These are phyloP conservation scores for Cheumatopsyche charites DNA, from an alignment of 1,140 invertebrate genomes.

Conservation along the genomic window DNA sequence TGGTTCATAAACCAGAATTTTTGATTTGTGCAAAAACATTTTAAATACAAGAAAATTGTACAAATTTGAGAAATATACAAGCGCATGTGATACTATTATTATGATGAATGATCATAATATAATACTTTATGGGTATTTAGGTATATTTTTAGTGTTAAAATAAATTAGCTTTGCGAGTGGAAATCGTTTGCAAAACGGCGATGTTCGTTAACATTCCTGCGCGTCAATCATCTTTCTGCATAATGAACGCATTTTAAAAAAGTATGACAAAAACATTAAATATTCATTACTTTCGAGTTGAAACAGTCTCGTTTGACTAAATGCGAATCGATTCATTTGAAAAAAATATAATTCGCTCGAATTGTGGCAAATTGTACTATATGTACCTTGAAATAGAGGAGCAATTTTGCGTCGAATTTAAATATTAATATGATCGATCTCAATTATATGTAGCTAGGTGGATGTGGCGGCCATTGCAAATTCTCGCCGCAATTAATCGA, in stretches of 20 bases:
- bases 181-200: background rate
- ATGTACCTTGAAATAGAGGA: too few relatives aligned
- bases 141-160: background rate
- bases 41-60: too few relatives aligned
- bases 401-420: too few relatives aligned
- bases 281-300: constrained; percentile 11
- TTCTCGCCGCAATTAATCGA: background rate
- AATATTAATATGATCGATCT: background rate
- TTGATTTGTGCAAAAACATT: too few relatives aligned
- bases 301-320: too few relatives aligned
- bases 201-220: constrained; percentile 14
- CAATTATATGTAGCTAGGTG: background rate
- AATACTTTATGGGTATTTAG: background rate
- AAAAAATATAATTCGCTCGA: too few relatives aligned
- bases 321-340: too few relatives aligned
- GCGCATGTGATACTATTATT: too few relatives aligned
- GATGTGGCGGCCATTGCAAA: background rate
- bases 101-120: too few relatives aligned
- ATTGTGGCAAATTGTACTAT: too few relatives aligned
- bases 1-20: too few relatives aligned
- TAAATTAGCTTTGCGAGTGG: constrained; percentile 4
- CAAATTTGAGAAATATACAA: too few relatives aligned
- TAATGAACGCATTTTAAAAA: constrained; percentile 14
- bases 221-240: constrained; percentile 21
- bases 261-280: constrained; percentile 4